Evolutionary conservation across 1,140 invertebrate genomes (phyloP).

Genomic region (Adoxophyes honmai): DNA sequence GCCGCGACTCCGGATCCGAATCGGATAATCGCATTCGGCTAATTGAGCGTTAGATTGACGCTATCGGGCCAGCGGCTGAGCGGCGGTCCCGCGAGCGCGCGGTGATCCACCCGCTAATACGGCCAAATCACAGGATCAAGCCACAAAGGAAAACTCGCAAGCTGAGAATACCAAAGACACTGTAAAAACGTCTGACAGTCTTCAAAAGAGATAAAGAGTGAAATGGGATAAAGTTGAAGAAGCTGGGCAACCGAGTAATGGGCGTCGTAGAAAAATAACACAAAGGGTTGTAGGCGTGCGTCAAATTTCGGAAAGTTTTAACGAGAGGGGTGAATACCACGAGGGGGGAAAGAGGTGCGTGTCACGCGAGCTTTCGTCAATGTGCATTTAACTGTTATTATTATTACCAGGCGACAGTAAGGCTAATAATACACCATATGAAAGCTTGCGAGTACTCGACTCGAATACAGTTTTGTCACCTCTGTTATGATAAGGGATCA

Average conservation of each 20-base stretch:
- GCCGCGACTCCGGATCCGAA: constrained; percentile 60
- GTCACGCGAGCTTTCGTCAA: constrained; percentile 60
- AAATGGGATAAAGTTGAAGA: constrained; percentile 40
- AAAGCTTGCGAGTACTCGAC: constrained; percentile 2
- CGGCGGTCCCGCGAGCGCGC: constrained; percentile 16
- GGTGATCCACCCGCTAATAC: constrained; percentile 44
- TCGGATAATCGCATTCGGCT: constrained; percentile 73
- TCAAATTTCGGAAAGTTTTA: constrained; percentile 67
- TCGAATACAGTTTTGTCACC: background rate
- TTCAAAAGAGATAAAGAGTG: constrained; percentile 27
- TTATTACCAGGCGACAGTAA: constrained; percentile 28
- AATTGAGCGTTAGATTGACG: constrained; percentile 76
- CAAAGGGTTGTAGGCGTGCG: constrained; percentile 59
- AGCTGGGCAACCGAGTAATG: constrained; percentile 37
- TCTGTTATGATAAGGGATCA: constrained; percentile 8
- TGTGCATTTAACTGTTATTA: constrained; percentile 51
- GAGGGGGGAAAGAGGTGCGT: constrained; percentile 33
- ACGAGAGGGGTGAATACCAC: constrained; percentile 49
- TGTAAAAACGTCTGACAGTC: constrained; percentile 19
- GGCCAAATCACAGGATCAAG: constrained; percentile 38
- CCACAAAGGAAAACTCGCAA: constrained; percentile 31
- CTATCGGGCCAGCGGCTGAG: constrained; percentile 54
- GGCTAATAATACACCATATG: constrained; percentile 5
- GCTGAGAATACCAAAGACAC: constrained; percentile 17
- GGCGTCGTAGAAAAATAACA: constrained; percentile 48